Evolutionary conservation across 2,797 vertebrate genomes (phyloP).

Genomic region (Phylloscopus collybita): DNA sequence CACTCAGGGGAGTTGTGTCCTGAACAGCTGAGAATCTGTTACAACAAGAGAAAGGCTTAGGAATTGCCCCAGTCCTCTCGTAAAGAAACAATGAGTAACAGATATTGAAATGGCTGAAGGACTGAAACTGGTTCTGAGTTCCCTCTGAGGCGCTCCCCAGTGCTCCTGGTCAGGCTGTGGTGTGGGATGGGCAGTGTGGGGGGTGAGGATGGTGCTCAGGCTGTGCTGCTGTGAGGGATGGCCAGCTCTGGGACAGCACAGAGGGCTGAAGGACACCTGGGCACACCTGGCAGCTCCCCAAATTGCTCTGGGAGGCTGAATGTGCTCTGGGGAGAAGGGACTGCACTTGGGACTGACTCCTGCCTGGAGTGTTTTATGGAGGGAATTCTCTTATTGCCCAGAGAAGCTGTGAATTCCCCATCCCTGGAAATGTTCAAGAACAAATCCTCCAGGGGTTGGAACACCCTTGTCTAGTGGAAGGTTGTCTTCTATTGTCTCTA

Average conservation of each 20-base stretch:
- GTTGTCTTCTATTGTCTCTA: neutral
- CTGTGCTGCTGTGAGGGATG: rapidly evolving
- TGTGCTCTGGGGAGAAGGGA: neutral
- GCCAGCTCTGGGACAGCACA: rapidly evolving
- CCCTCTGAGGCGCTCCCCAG: neutral
- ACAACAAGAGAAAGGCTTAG: neutral
- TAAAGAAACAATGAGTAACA: neutral
- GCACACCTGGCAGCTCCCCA: rapidly evolving
- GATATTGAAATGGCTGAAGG: neutral
- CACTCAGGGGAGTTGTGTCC: neutral
- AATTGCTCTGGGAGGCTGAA: neutral
- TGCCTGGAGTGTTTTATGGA: neutral
- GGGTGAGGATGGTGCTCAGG: rapidly evolving
- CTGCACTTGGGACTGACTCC: neutral
- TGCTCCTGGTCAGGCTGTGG: neutral
- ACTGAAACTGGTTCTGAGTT: neutral
- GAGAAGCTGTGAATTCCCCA: neutral
- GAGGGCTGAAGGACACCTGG: neutral
- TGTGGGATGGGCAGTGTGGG: rapidly evolving
- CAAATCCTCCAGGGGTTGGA: neutral
- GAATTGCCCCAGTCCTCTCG: neutral
- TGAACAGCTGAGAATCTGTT: neutral
- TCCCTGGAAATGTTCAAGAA: neutral
- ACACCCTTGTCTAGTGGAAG: neutral
- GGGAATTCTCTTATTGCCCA: neutral